A percentile compares a stretch with the other conserved stretches of the same genome.
These are phyloP conservation scores for Crypturellus tataupa DNA, from an alignment of 2,797 vertebrate species.

Conservation along the genomic window DNA sequence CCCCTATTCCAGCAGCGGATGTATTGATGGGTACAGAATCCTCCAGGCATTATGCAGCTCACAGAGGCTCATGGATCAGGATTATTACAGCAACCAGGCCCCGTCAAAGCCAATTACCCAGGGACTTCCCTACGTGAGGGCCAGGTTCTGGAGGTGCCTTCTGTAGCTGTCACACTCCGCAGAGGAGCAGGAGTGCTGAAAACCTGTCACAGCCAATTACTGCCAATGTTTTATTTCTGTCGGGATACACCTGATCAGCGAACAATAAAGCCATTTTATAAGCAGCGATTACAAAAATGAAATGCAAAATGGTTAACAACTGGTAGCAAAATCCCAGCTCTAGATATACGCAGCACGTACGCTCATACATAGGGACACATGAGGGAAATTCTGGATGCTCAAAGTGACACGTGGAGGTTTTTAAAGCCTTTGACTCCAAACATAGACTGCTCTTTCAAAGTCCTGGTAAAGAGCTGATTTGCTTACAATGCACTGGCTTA, in stretches of 20 bases:
- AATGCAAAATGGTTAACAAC: conserved; percentile 60
- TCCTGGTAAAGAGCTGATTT: neutral
- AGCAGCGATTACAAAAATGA: conserved; percentile 33
- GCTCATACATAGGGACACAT: neutral
- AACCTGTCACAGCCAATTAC: conserved; percentile 76
- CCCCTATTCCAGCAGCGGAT: conserved; percentile 71
- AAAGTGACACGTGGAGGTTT: neutral
- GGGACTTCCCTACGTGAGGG: conserved; percentile 57
- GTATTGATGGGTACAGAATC: conserved; percentile 82
- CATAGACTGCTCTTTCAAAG: neutral
- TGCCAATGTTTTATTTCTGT: conserved; percentile 65
- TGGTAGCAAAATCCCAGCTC: neutral
- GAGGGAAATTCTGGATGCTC: neutral
- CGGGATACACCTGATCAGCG: conserved; percentile 62
- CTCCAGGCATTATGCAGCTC: conserved; percentile 86
- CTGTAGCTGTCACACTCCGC: conserved; percentile 35
- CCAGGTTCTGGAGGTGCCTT: conserved; percentile 42
- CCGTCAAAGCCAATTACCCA: conserved; percentile 84
- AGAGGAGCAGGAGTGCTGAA: conserved; percentile 29
- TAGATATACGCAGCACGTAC: neutral
- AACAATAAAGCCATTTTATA: conserved; percentile 70
- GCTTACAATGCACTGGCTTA: rapidly evolving
- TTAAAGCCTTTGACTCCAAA: neutral
- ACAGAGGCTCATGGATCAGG: conserved; percentile 81
- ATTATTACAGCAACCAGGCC: conserved; percentile 81